These are phyloP conservation scores for Furcifer pardalis DNA, from an alignment of 2,797 vertebrate species.

Conservation along the genomic window DNA sequence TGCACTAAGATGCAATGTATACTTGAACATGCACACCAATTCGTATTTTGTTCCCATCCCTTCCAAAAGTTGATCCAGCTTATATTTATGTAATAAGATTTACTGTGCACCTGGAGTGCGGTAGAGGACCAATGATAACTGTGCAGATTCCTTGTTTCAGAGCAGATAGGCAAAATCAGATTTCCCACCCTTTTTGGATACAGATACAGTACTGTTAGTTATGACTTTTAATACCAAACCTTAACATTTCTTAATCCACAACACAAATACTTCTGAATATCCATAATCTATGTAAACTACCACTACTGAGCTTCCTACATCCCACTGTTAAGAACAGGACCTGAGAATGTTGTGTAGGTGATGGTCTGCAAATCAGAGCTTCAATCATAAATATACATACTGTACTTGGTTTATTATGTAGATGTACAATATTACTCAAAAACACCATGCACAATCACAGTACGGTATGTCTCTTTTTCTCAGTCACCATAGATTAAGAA, in stretches of 20 bases:
- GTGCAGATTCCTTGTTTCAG: not conserved
- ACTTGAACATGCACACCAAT: not conserved
- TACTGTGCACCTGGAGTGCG: not conserved
- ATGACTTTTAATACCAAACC: not conserved
- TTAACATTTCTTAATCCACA: not conserved
- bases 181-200: not conserved
- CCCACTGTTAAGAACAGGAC: not conserved
- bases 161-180: not conserved
- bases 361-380: not conserved
- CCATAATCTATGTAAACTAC: not conserved
- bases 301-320: not conserved
- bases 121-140: not conserved
- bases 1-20: not conserved
- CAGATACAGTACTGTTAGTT: not conserved
- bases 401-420: not conserved
- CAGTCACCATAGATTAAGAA: not conserved
- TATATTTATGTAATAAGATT: not conserved
- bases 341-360: not conserved
- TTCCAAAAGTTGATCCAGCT: not conserved
- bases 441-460: not conserved
- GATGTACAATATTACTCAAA: not conserved
- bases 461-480: not conserved
- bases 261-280: conserved; percentile 3
- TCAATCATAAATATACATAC: not conserved
- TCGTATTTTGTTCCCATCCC: not conserved